phyloP scores from a whole-genome alignment of 2,888 invertebrate species.

The Omphaloscelis lunosa region DNA sequence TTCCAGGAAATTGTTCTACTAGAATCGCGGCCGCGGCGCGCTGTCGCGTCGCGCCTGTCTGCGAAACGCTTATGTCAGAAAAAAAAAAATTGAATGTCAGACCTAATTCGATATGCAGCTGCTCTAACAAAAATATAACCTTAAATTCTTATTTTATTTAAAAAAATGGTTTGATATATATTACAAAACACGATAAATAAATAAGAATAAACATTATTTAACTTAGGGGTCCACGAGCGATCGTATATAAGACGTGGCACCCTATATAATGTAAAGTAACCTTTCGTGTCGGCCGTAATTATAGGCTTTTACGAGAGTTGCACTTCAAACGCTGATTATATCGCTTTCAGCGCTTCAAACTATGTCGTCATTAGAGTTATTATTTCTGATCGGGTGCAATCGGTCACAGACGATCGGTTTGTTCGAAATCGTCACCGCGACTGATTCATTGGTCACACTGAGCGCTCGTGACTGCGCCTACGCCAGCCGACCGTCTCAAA shows the following conservation, averaged over 20 bases:
- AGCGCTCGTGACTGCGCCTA: slow-evolving; percentile 51
- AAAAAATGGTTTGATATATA: slow-evolving; percentile 1
- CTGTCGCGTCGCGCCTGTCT: not conserved
- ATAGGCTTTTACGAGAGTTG: slow-evolving; percentile 39
- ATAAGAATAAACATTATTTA: slow-evolving; percentile 1
- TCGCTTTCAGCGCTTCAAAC: slow-evolving; percentile 59
- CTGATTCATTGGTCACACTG: slow-evolving; percentile 80
- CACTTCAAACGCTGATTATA: slow-evolving; percentile 46
- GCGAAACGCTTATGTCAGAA: not conserved
- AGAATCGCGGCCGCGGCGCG: not conserved
- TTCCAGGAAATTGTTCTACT: not conserved
- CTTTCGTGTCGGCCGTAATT: slow-evolving; percentile 54
- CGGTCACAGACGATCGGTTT: slow-evolving; percentile 77
- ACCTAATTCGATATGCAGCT: not conserved
- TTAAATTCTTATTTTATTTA: not conserved
- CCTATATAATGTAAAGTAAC: slow-evolving; percentile 27
- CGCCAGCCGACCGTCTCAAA: slow-evolving; percentile 36
- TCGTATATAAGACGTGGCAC: slow-evolving; percentile 9
- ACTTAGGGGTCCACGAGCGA: slow-evolving; percentile 21
- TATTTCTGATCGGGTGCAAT: slow-evolving; percentile 78
- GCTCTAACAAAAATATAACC: not conserved
- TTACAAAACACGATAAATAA: slow-evolving; percentile 22
- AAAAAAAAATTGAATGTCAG: not conserved
- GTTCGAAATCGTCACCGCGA: slow-evolving; percentile 78
- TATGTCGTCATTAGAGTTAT: slow-evolving; percentile 67